phyloP scores from a whole-genome alignment of 1,140 invertebrate species.

The Ostrea edulis region DNA sequence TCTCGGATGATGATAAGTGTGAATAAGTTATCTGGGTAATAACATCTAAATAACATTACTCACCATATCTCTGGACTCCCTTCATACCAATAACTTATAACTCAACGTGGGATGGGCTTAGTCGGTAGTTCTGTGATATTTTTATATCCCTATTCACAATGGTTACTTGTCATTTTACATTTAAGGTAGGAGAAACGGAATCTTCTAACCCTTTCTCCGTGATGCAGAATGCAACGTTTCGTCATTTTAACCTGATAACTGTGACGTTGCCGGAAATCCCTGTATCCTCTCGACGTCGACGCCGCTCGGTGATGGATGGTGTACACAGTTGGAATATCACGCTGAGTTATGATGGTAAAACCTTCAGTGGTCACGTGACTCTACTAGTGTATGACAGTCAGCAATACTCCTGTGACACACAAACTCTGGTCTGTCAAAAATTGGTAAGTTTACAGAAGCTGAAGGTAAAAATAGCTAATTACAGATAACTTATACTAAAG shows the following conservation, averaged over 20 bases:
- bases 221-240: neutral
- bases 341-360: neutral
- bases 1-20: no score
- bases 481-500: no score
- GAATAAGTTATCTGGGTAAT: no score
- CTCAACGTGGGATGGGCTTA: no score
- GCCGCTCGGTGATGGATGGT: neutral
- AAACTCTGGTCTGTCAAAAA: neutral
- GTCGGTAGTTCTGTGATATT: neutral
- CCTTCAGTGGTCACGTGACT: neutral
- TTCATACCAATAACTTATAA: no score
- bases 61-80: no score
- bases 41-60: no score
- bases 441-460: neutral
- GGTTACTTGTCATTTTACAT: neutral
- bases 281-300: neutral
- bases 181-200: neutral
- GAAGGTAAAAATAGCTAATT: no score
- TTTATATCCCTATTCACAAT: neutral
- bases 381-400: neutral
- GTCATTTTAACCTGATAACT: neutral
- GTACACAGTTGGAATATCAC: neutral
- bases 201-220: neutral
- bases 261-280: neutral
- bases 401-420: neutral